Percentiles rank a stretch among this genome's conserved stretches.
phyloP scores from a whole-genome alignment of 2,888 invertebrate species.

The Dorcus parallelipipedus region DNA sequence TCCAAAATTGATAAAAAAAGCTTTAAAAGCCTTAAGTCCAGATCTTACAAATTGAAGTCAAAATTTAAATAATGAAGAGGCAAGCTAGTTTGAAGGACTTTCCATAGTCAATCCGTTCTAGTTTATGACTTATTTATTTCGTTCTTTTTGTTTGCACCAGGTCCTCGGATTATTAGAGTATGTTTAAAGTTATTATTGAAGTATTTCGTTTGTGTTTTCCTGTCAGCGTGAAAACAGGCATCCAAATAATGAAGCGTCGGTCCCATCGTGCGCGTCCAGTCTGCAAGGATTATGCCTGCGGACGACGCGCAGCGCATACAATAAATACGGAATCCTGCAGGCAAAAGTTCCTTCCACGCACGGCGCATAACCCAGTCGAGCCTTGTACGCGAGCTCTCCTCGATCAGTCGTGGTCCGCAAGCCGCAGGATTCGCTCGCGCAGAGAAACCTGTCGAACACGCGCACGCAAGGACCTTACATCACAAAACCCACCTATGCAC shows the following conservation, averaged over 20 bases:
- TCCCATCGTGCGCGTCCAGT: slow-evolving; percentile 23
- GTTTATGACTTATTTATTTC: no score
- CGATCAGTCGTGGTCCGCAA: slow-evolving; percentile 31
- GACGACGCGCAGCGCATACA: slow-evolving; percentile 21
- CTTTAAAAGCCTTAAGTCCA: no score
- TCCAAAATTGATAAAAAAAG: no score
- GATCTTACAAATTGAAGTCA: no score
- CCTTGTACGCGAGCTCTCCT: slow-evolving; percentile 29
- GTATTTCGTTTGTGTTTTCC: no score
- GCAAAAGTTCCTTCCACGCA: slow-evolving; percentile 33
- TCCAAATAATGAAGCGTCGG: slow-evolving; percentile 26
- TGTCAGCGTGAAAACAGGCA: slow-evolving; percentile 11
- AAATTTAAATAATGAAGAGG: no score
- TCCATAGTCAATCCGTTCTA: no score
- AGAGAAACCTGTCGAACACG: slow-evolving; percentile 17
- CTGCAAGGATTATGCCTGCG: slow-evolving; percentile 11
- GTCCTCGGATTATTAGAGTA: no score
- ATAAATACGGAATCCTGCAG: slow-evolving; percentile 31
- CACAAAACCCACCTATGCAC: not conserved
- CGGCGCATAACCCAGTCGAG: slow-evolving; percentile 29
- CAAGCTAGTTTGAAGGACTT: no score
- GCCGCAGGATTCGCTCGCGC: slow-evolving; percentile 26
- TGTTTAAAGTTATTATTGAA: no score
- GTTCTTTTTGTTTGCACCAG: no score
- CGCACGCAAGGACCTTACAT: slow-evolving; percentile 13